Evolutionary conservation across 1,140 invertebrate genomes (phyloP), one percentile per base, ranked within the genome.

Genomic region (Subanguina moxae): DNA sequence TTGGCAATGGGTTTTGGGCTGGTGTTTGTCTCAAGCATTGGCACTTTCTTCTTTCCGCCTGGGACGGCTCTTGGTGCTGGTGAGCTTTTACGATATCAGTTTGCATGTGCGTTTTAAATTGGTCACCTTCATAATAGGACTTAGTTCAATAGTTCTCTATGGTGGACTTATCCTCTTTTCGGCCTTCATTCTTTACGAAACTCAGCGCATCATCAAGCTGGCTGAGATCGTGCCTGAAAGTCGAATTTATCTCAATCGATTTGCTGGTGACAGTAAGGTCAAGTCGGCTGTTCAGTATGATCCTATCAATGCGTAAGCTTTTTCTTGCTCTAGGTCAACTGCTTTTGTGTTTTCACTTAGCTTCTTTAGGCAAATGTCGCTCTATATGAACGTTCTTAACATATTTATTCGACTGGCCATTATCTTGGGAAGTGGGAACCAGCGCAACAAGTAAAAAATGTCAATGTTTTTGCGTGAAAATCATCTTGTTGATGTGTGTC

Each of bases 141-240:
- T 97, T 13, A 91, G 95, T 80, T 94, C 93, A 0, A 87, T 98
- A 64, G 89, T 89, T 67, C 82, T 98, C 3, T 98, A 98, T 83
- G 95, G 95, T 59, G 95, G 94, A 21, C 86, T 97, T 0, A 85
- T 97, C 23, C 85, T 98, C 0, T 97, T 97, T 83, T 90, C 91
- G 57, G 84, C 89, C 71, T 93, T 97, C 80, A 83, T 98, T 21
- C 86, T 99, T 0, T 96, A 97, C 80, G 93, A 98, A 80, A 97
- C 94, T 1, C 94, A 98, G 83, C 83, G 84, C 72, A 90, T 97
- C 69, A 88, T 98, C 21, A 88, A 89, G 66, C 86, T 87, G 62
- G 94, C 95, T 19, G 93, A 97, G 84, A 83, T 17, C 86, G 92
- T 82, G 90, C 93, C 32, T 38, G 32, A 38, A 38, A 38, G 32